A percentile compares a stretch with the other conserved stretches of the same genome.
These are phyloP conservation scores for Patella caerulea DNA, from an alignment of 2,888 invertebrate genomes.

Conservation along the genomic window DNA sequence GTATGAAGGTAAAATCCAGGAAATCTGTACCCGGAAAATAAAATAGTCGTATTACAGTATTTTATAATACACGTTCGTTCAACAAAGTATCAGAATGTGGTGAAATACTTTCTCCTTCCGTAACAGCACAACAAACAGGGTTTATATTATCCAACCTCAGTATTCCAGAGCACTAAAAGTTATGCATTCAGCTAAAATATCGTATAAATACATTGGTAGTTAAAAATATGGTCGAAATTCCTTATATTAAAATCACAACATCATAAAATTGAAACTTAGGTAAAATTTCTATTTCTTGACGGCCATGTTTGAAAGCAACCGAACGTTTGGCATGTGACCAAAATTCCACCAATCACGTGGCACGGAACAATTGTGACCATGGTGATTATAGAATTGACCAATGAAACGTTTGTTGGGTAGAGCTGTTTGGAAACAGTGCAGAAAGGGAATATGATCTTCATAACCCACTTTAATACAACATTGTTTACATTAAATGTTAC, in stretches of 20 bases:
- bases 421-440: conserved; percentile 5
- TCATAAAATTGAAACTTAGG: conserved; percentile 17
- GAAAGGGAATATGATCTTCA: too few species aligned
- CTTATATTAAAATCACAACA: neutral
- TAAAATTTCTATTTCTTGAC: conserved; percentile 37
- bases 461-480: too few species aligned
- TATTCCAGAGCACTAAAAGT: neutral
- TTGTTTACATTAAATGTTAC: too few species aligned
- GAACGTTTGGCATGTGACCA: conserved; percentile 53
- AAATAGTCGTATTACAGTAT: too few species aligned
- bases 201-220: too few species aligned
- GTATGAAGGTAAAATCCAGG: too few species aligned
- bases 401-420: conserved; percentile 46
- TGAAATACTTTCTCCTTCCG: too few species aligned
- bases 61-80: too few species aligned
- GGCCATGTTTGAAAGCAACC: conserved; percentile 65
- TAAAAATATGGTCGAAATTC: too few species aligned
- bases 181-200: too few species aligned
- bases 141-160: neutral
- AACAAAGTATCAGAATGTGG: too few species aligned
- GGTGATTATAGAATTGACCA: conserved; percentile 60
- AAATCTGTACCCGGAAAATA: too few species aligned
- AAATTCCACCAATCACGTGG: conserved; percentile 50
- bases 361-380: conserved; percentile 62
- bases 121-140: neutral